phyloP scores from a whole-genome alignment of 2,888 invertebrate species.

The Euzophera pinguis region DNA sequence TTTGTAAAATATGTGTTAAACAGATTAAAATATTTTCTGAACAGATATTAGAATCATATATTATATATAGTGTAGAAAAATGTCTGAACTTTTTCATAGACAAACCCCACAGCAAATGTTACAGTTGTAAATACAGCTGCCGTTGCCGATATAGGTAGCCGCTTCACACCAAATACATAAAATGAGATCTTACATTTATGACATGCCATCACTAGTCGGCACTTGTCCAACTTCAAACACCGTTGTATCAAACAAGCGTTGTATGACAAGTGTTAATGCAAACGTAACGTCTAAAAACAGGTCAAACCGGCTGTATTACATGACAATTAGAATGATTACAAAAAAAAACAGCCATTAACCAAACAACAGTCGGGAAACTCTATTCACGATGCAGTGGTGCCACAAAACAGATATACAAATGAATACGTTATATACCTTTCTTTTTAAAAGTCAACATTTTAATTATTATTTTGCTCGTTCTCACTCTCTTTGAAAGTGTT shows the following conservation, averaged over 20 bases:
- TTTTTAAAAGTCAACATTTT: too few relatives aligned
- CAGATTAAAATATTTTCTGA: background rate
- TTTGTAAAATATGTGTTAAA: background rate
- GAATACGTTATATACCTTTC: background rate
- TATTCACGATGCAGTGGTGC: background rate
- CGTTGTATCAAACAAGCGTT: too few relatives aligned
- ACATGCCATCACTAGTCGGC: background rate
- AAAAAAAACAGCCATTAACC: too few relatives aligned
- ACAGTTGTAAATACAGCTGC: background rate
- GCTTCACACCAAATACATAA: background rate
- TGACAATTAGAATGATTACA: too few relatives aligned
- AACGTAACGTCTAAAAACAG: too few relatives aligned
- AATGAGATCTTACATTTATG: constrained; percentile 8
- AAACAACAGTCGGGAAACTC: too few relatives aligned
- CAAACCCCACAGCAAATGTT: background rate
- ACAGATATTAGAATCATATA: background rate
- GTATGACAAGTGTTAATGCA: too few relatives aligned
- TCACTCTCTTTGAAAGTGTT: too few relatives aligned
- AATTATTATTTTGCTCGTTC: too few relatives aligned
- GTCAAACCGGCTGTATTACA: too few relatives aligned
- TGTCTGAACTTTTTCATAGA: background rate
- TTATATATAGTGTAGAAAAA: background rate
- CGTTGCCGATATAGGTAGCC: background rate
- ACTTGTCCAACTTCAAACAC: background rate
- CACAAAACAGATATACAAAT: background rate